Conservation (phyloP, 2,113 vertebrate genomes). For the Narcine bancroftii region DNA sequence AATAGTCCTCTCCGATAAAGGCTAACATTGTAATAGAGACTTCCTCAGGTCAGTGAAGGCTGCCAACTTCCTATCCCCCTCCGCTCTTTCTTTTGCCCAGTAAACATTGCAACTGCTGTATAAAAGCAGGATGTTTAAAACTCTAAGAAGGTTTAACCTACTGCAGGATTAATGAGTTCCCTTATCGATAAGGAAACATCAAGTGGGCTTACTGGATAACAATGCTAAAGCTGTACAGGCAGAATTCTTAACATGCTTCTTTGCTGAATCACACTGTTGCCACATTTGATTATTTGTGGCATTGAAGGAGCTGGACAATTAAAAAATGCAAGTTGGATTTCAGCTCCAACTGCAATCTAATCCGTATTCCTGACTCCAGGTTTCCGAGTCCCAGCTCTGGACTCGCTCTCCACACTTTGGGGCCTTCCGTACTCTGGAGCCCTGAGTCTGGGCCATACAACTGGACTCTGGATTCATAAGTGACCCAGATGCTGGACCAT, state of each 20-base stretch:
- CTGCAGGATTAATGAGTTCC: background rate
- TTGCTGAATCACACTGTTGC: background rate
- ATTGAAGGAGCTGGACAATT: too few species aligned
- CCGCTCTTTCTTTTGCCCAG: background rate
- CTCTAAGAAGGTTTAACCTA: background rate
- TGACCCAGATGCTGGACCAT: too few species aligned
- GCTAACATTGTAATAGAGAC: background rate
- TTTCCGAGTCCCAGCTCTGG: too few species aligned
- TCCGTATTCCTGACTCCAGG: too few species aligned
- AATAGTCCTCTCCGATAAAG: background rate
- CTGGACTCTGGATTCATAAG: too few species aligned
- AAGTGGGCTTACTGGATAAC: background rate
- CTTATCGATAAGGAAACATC: conserved; percentile 32
- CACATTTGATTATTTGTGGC: background rate
- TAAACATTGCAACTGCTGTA: background rate
- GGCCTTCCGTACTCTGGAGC: too few species aligned
- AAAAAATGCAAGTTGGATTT: too few species aligned
- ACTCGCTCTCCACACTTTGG: too few species aligned
- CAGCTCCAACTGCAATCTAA: too few species aligned
- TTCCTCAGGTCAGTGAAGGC: background rate
- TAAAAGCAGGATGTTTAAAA: conserved; percentile 36
- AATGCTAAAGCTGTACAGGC: background rate
- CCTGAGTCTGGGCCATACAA: too few species aligned
- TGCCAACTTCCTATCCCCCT: background rate
- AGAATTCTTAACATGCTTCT: background rate